A percentile compares a stretch with the other conserved stretches of the same genome.
Evolutionary conservation across 1,140 invertebrate genomes (phyloP).

Genomic region (Pectinophora gossypiella): DNA sequence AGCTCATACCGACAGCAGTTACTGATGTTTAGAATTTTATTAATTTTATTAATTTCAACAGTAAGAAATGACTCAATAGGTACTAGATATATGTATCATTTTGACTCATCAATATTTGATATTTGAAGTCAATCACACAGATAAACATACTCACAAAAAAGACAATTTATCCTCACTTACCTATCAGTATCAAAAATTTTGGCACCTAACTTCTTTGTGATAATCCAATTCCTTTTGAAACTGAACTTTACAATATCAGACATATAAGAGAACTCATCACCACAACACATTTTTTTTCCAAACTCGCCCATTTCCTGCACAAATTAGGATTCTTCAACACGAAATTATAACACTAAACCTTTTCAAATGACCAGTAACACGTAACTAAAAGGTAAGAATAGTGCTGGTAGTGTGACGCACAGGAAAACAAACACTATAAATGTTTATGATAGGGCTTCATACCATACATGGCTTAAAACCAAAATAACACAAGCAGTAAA

Average conservation of each 20-base stretch:
- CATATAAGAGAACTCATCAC: constrained; percentile 21
- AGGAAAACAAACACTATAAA: constrained; percentile 8
- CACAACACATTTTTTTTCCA: constrained; percentile 32
- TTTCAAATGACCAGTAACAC: constrained; percentile 6
- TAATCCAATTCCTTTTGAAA: constrained; percentile 41
- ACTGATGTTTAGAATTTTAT: too few species aligned
- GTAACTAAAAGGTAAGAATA: constrained; percentile 10
- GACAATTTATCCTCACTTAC: too few species aligned
- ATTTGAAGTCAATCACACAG: too few species aligned
- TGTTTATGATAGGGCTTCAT: constrained; percentile 6
- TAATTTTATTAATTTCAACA: too few species aligned
- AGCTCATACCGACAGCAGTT: too few species aligned
- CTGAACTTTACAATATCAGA: constrained; percentile 32
- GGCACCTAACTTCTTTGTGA: constrained; percentile 36
- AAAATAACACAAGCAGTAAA: too few species aligned
- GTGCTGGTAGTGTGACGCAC: constrained; percentile 10
- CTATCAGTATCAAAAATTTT: constrained; percentile 39
- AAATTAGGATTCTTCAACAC: constrained; percentile 16
- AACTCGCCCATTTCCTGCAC: background rate
- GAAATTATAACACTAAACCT: constrained; percentile 9
- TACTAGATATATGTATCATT: too few species aligned
- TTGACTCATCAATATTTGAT: too few species aligned
- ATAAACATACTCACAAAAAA: too few species aligned
- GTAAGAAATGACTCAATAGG: too few species aligned
- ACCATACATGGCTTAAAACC: constrained; percentile 6